These are phyloP conservation scores for Chroicocephalus ridibundus DNA, from an alignment of 2,113 vertebrate genomes.

Conservation along the genomic window DNA sequence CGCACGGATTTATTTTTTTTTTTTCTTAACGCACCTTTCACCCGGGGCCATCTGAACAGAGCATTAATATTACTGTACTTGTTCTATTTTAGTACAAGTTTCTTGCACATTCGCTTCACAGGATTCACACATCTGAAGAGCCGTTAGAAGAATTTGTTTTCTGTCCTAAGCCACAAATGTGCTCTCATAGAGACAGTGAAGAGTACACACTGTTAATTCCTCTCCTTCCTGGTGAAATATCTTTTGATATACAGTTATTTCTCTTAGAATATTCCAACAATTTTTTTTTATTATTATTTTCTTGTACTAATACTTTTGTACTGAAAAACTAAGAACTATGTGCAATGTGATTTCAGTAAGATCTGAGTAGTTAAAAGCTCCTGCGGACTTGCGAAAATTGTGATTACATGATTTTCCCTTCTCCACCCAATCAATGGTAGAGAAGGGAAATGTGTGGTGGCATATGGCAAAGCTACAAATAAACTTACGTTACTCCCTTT, in stretches of 20 bases:
- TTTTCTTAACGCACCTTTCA: not conserved
- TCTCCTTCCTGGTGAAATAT: not conserved
- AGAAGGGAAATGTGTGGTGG: not conserved
- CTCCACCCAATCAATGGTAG: not conserved
- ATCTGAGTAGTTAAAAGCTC: not conserved
- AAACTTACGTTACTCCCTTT: not conserved
- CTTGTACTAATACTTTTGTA: not conserved
- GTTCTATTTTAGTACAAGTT: not conserved
- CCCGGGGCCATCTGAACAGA: not conserved
- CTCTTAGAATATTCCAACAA: not conserved
- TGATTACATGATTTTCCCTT: not conserved
- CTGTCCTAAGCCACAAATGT: not conserved
- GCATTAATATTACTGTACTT: not conserved
- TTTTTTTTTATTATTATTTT: not conserved
- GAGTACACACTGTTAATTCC: not conserved
- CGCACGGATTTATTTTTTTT: not conserved
- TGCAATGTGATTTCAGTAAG: not conserved
- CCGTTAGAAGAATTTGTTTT: accelerated
- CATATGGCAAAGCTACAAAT: not conserved
- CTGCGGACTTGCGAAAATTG: not conserved
- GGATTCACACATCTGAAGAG: not conserved
- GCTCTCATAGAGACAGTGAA: not conserved
- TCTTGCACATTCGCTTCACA: not conserved
- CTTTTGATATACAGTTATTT: not conserved
- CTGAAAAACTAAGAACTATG: not conserved